Conservation (phyloP, 2,113 vertebrate genomes). For the Corynorhinus townsendii region DNA sequence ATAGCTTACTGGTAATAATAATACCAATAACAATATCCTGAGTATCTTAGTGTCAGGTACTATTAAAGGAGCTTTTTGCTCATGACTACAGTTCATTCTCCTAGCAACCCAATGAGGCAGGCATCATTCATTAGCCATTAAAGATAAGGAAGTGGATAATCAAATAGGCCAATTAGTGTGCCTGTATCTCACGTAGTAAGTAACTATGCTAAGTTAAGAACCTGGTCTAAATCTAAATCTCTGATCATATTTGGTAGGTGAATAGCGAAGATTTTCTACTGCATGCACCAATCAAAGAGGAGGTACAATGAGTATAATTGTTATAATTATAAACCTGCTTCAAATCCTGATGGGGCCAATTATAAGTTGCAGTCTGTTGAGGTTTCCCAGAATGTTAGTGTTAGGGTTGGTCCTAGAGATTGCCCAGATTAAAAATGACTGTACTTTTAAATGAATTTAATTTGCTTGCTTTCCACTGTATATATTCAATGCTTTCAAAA, state of each 20-base stretch:
- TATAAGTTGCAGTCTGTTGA: background rate
- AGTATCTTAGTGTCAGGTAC: background rate
- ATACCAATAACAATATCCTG: background rate
- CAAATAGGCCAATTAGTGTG: background rate
- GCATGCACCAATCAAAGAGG: fast-evolving
- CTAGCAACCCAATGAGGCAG: background rate
- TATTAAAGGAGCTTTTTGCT: background rate
- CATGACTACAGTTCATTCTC: background rate
- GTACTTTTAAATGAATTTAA: background rate
- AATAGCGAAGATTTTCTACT: background rate
- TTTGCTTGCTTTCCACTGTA: background rate
- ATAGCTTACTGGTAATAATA: background rate
- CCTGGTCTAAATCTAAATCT: background rate
- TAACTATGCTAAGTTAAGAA: background rate
- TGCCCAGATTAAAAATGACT: background rate
- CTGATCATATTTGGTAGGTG: background rate
- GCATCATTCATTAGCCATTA: background rate
- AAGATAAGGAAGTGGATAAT: background rate
- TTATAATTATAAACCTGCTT: background rate
- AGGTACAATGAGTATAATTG: background rate
- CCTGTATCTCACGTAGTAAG: background rate
- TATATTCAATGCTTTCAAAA: background rate
- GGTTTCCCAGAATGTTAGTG: background rate
- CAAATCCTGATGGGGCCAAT: background rate
- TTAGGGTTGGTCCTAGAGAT: background rate